These are phyloP conservation scores for Portevinia maculata DNA, from an alignment of 2,888 invertebrate species.

Conservation along the genomic window DNA sequence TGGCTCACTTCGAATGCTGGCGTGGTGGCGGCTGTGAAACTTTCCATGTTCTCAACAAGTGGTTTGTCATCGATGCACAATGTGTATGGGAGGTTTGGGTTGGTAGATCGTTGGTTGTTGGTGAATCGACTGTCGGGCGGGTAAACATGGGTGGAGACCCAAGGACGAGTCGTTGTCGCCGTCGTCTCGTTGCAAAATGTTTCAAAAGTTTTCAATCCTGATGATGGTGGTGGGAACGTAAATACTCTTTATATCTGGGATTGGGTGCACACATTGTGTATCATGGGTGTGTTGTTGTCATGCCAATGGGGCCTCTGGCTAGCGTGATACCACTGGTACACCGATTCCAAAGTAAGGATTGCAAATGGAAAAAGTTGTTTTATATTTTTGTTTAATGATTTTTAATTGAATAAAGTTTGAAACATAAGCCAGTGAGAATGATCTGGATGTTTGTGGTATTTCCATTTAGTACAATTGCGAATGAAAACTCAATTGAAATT, in stretches of 20 bases:
- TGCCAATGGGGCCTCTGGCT: constrained; percentile 38
- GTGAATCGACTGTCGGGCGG: too few species aligned
- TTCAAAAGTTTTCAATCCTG: constrained; percentile 32
- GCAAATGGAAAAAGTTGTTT: constrained; percentile 60
- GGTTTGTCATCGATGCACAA: constrained; percentile 62
- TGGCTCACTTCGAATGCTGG: constrained; percentile 56
- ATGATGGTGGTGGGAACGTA: constrained; percentile 9
- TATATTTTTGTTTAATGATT: constrained; percentile 57
- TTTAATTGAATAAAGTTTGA: constrained; percentile 66
- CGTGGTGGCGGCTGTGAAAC: constrained; percentile 35
- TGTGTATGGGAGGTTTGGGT: not conserved
- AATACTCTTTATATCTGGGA: constrained; percentile 19
- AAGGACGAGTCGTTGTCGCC: constrained; percentile 10
- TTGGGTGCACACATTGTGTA: constrained; percentile 36
- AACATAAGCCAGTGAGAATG: constrained; percentile 22
- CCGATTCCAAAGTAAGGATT: constrained; percentile 28
- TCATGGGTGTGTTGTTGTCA: constrained; percentile 1
- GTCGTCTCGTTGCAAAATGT: constrained; percentile 14
- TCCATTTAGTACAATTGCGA: not conserved
- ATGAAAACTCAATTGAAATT: constrained; percentile 36
- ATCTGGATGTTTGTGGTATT: constrained; percentile 2
- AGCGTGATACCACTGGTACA: not conserved
- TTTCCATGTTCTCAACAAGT: constrained; percentile 67
- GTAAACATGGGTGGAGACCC: not conserved
- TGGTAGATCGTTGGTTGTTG: too few species aligned